Evolutionary conservation across 2,113 vertebrate genomes (phyloP).

Genomic region (Apteryx owenii): DNA sequence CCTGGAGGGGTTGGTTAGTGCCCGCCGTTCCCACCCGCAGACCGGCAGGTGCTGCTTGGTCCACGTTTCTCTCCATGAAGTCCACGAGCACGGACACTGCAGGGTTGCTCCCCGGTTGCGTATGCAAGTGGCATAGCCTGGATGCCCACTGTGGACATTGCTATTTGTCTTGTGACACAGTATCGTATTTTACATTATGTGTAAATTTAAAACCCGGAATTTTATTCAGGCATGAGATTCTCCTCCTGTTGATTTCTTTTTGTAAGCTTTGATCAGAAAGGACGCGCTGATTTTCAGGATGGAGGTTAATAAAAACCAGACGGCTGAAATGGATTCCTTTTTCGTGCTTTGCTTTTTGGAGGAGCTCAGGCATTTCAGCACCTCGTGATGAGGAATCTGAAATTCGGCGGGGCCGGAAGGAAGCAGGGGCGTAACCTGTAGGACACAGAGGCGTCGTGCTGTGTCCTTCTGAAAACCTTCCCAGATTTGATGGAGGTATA

Average conservation of each 20-base stretch:
- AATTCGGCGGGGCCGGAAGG: conserved; percentile 1
- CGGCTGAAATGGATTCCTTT: background rate
- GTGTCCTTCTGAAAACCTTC: conserved; percentile 40
- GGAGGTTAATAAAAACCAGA: conserved; percentile 17
- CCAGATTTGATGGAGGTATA: conserved; percentile 2
- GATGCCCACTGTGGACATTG: background rate
- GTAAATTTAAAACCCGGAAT: background rate
- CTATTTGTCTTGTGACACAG: rapidly evolving
- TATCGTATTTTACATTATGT: background rate
- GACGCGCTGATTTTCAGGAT: background rate
- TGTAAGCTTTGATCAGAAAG: background rate
- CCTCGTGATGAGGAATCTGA: conserved; percentile 19
- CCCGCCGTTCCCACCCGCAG: background rate
- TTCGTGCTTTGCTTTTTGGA: background rate
- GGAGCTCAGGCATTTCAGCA: background rate
- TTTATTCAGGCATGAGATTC: background rate
- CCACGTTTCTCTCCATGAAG: rapidly evolving
- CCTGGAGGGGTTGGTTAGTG: background rate
- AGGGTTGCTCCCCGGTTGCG: rapidly evolving
- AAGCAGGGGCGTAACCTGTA: conserved; percentile 42
- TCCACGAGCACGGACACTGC: rapidly evolving
- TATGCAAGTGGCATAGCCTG: rapidly evolving
- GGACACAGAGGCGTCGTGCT: conserved; percentile 20
- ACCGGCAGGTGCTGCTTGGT: background rate
- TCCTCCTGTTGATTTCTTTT: background rate